Base-by-base conservation (phyloP, 1,140 invertebrate genomes). In the Paramacrobiotus metropolitanus region DNA sequence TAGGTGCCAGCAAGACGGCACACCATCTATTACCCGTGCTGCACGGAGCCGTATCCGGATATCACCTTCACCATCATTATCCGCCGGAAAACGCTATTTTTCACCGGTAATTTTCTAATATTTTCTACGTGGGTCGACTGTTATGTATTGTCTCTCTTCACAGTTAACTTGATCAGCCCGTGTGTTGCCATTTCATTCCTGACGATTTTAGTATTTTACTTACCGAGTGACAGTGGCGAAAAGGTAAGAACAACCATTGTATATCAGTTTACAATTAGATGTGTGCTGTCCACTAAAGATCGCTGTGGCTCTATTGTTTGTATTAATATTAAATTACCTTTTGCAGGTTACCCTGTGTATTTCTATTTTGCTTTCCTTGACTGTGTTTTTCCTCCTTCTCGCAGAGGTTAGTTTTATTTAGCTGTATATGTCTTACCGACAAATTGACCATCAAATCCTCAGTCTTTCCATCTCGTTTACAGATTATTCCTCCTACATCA, bases 11-110 rank as follows among this genome's bases (percentile, higher is more conserved):
- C 86, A 2, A 80, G 81, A 61, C 77, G 86, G 63, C 86, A 87
- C 69, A 86, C 88, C 68, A 86, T 86, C 70, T 88, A 85, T 72
- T 90, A 90, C 76, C 84, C 81, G 67, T 89, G 86, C 73, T 88
- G 86, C 73, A 83, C 87, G 71, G 87, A 90, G 71, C 87, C 87
- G 31, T 90, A 89, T 68, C 79, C 65, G 21, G 87, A 97, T 75
- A 94, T 97, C 68, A 92, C 91, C 64, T 99, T 98, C 78, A 92
- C 96, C 74, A 85, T 99, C 66, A 94, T 89, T 30, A 78, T 99
- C 61, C 79, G 95, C 63, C 79, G 93, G 66, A 95, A 95, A 74
- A 95, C 90, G 29, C 81, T 96, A 28, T 96, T 96, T 76, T 96
- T 96, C 77, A 92, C 91, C 15, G 48, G 48, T 55, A 55, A 40